A percentile compares a stretch with the other conserved stretches of the same genome.
These are phyloP conservation scores for Pelobates fuscus DNA, from an alignment of 2,113 vertebrate genomes.

Conservation along the genomic window DNA sequence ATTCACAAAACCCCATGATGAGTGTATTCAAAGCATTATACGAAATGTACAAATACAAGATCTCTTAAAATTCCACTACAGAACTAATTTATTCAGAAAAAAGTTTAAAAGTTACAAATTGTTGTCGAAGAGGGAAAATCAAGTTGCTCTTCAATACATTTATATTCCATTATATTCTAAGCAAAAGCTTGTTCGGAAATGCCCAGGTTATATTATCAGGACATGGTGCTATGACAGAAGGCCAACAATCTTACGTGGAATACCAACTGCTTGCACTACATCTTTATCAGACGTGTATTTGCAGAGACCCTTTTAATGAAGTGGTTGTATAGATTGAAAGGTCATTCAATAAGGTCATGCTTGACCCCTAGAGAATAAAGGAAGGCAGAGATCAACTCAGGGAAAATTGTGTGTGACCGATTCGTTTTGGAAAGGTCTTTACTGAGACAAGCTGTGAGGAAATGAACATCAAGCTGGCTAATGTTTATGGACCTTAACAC, in stretches of 20 bases:
- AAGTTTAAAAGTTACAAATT: too few relatives aligned
- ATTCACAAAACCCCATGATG: too few relatives aligned
- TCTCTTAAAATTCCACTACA: too few relatives aligned
- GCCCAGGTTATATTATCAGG: not conserved
- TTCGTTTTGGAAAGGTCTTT: not conserved
- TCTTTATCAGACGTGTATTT: conserved; percentile 21
- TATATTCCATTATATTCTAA: too few relatives aligned
- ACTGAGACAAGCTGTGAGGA: not conserved
- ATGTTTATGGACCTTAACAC: too few relatives aligned
- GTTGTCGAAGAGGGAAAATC: too few relatives aligned
- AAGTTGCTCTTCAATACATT: too few relatives aligned
- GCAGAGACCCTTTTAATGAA: conserved; percentile 31
- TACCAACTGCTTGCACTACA: not conserved
- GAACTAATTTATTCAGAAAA: too few relatives aligned
- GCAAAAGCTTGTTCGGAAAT: too few relatives aligned
- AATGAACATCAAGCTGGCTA: too few relatives aligned
- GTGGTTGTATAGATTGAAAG: conserved; percentile 25
- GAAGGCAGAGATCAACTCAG: not conserved
- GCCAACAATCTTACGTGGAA: not conserved
- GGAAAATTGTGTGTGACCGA: conserved; percentile 2
- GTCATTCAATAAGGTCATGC: conserved; percentile 38
- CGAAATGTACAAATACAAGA: too few relatives aligned
- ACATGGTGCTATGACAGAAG: not conserved
- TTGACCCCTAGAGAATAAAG: conserved; percentile 34
- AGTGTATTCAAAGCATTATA: too few relatives aligned